Evolutionary conservation across 2,113 vertebrate genomes (phyloP).

Genomic region (Sterrhoptilus dennistouni): DNA sequence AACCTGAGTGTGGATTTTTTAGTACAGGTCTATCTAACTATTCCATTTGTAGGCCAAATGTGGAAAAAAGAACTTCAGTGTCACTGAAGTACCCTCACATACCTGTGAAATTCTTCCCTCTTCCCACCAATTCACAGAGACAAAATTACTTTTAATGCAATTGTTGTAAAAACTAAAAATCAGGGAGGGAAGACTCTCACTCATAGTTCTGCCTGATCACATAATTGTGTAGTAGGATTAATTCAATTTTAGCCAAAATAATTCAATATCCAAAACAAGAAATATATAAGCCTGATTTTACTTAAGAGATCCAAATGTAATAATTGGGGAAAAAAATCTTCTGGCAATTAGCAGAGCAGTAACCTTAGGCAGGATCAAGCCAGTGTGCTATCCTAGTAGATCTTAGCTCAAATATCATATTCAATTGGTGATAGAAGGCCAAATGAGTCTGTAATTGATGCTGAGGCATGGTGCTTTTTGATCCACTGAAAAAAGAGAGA

Average conservation of each 20-base stretch:
- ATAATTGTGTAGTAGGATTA: not conserved
- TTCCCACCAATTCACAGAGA: fast-evolving
- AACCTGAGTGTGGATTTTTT: not conserved
- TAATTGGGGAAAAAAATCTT: not conserved
- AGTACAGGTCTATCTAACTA: not conserved
- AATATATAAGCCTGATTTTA: not conserved
- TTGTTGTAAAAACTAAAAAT: not conserved
- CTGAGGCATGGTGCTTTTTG: not conserved
- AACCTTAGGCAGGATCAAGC: not conserved
- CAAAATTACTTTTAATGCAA: not conserved
- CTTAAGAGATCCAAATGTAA: not conserved
- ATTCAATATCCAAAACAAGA: not conserved
- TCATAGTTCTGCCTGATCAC: not conserved
- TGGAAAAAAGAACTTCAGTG: not conserved
- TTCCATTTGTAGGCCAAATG: not conserved
- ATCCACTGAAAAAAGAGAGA: not conserved
- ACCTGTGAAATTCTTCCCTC: not conserved
- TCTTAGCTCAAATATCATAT: not conserved
- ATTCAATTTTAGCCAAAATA: not conserved
- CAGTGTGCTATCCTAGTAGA: not conserved
- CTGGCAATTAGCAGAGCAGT: not conserved
- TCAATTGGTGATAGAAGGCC: not conserved
- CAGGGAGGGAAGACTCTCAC: not conserved
- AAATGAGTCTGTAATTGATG: not conserved
- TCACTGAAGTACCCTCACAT: not conserved